A percentile compares a stretch with the other conserved stretches of the same genome.
These are phyloP conservation scores for Lophius americanus DNA, from an alignment of 2,797 vertebrate genomes.

Conservation along the genomic window DNA sequence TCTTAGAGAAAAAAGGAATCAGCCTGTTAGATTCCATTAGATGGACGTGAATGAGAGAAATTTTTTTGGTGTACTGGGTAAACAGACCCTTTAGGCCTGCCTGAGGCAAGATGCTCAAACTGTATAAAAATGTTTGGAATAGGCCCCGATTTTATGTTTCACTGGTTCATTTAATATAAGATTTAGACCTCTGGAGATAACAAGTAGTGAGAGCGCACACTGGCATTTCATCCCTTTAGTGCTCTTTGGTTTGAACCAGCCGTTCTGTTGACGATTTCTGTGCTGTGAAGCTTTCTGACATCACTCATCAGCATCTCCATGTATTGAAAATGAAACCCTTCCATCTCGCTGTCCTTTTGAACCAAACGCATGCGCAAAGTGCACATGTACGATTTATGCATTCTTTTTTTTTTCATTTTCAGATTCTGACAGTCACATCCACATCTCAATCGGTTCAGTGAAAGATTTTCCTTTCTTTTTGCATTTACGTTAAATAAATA, in stretches of 20 bases:
- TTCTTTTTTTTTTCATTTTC: too few species aligned
- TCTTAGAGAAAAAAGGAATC: neutral
- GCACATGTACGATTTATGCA: too few species aligned
- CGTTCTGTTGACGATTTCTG: too few species aligned
- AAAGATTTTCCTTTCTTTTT: constrained; percentile 4
- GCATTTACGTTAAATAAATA: neutral
- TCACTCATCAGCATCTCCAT: neutral
- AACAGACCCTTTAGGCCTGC: constrained; percentile 11
- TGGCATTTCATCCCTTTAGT: neutral
- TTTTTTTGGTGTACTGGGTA: neutral
- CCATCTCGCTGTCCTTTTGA: constrained; percentile 1
- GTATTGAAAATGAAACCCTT: neutral
- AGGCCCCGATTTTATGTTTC: neutral
- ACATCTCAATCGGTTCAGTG: constrained; percentile 4
- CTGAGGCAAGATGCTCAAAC: neutral
- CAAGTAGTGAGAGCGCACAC: neutral
- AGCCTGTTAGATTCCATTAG: neutral
- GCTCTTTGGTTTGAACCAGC: neutral
- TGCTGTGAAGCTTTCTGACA: constrained; percentile 6
- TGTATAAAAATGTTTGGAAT: neutral
- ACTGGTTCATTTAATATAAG: too few species aligned
- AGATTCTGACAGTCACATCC: neutral
- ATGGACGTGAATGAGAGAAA: neutral
- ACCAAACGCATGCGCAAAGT: neutral
- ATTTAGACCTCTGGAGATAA: neutral